These are phyloP conservation scores for Hoplodrina ambigua DNA, from an alignment of 2,888 invertebrate genomes.

Conservation along the genomic window DNA sequence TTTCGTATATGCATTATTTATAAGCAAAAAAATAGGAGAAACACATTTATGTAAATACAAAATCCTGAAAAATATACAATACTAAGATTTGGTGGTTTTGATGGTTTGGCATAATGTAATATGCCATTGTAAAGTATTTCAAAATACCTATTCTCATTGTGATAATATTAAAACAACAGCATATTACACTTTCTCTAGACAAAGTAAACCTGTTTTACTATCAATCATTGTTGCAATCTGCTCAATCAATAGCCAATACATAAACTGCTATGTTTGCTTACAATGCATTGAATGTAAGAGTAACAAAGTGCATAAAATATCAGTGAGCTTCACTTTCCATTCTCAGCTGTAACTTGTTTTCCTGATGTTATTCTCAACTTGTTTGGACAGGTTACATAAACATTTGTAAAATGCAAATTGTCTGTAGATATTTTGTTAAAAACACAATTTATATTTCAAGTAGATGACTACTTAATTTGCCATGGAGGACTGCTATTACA, in stretches of 20 bases:
- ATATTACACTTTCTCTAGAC: conserved; percentile 25
- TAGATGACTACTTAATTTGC: not conserved
- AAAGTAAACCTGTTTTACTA: conserved; percentile 30
- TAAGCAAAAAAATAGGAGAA: not conserved
- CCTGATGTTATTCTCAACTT: conserved; percentile 17
- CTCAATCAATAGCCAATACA: conserved; percentile 31
- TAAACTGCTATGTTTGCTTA: conserved; percentile 26
- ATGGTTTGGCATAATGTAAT: not conserved
- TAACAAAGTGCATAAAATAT: conserved; percentile 31
- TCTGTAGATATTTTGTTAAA: conserved; percentile 6
- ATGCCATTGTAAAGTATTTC: conserved; percentile 1
- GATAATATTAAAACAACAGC: conserved; percentile 12
- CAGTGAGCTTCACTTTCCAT: conserved; percentile 51
- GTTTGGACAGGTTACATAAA: conserved; percentile 43
- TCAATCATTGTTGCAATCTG: conserved; percentile 40
- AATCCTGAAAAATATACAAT: not conserved
- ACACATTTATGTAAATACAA: not conserved
- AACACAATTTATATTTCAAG: not conserved
- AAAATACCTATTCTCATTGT: conserved; percentile 19
- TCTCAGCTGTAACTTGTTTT: conserved; percentile 49
- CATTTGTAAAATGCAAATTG: conserved; percentile 20
- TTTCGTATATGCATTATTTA: not conserved
- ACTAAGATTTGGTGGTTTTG: conserved; percentile 3
- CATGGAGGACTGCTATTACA: not conserved
- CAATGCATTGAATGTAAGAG: conserved; percentile 47